Percentiles rank a stretch among this genome's conserved stretches.
Evolutionary conservation across 1,140 invertebrate genomes (phyloP).

Genomic region (Chionoecetes opilio): DNA sequence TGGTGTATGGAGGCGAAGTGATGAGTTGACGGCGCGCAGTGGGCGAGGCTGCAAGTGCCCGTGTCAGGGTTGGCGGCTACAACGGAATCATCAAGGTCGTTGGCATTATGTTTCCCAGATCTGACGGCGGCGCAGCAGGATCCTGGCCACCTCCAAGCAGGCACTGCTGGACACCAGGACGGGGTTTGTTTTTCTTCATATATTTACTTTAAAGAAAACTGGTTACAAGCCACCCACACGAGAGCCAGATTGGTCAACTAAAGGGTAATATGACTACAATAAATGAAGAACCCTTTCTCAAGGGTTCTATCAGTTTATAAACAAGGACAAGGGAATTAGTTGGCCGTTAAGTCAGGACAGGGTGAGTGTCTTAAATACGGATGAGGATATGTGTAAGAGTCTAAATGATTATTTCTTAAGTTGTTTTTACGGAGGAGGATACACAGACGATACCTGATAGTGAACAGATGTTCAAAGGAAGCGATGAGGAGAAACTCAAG

Average conservation of each 20-base stretch:
- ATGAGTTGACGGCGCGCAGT: not conserved
- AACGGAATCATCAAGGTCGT: constrained; percentile 8
- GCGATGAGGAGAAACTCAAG: too few species aligned
- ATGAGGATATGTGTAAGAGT: too few species aligned
- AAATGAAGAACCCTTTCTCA: too few species aligned
- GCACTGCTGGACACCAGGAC: not conserved
- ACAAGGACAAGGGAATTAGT: too few species aligned
- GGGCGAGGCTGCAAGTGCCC: not conserved
- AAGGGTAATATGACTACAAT: not conserved
- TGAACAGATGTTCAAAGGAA: too few species aligned
- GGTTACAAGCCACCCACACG: not conserved
- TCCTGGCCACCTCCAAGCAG: not conserved
- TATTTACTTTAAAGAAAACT: not conserved
- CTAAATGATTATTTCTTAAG: too few species aligned
- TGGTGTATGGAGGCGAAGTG: not conserved
- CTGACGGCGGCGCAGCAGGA: constrained; percentile 1
- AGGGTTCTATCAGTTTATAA: too few species aligned
- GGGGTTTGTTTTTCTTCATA: constrained; percentile 20
- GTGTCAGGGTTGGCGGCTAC: constrained; percentile 3
- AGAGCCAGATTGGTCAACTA: not conserved
- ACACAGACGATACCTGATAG: too few species aligned
- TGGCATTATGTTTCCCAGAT: constrained; percentile 17
- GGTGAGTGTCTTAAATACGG: too few species aligned
- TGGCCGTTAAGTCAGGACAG: too few species aligned
- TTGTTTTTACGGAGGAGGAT: too few species aligned